Base-by-base conservation (phyloP, 1,140 invertebrate species). In the Drosophila kepulauana region DNA sequence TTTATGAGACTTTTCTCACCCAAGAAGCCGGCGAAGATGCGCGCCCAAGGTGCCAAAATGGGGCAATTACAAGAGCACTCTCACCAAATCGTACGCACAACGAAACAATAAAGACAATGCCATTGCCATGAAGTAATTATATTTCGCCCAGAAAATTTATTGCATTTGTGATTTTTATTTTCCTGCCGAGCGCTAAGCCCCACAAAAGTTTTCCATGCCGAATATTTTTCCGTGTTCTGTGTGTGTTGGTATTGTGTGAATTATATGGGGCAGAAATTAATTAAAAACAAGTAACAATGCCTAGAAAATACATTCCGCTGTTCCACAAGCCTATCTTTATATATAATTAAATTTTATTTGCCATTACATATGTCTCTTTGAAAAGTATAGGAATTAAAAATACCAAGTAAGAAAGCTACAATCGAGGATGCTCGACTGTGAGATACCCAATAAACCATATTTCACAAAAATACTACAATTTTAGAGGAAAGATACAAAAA, bases 71-170 rank as follows among this genome's bases (percentile, higher is more conserved):
- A 72, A 65, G 41, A 58, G 59, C 65, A 72, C 48, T 58, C 28
- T 20, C 43, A 49, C 25, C 51, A 49, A 25, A 45, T 51, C 30
- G 43, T 38, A 41, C 13, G 2, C 38, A 62, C 52, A 45, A n/a
- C 46, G 62, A 28, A 13, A 30, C 51, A 58, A 67, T 41, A 57
- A 52, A 54, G 15, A 64, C 74, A 77, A 54, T 73, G 65, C 81
- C 72, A 81, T 72, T 74, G 78, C 70, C 77, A 78, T 80, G 74
- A 71, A 85, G 86, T 87, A 89, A 89, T 89, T 89, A 85, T 89
- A 90, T 74, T 76, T 54, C 56, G 67, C 64, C 61, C 76, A 72
- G 75, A 59, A 89, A 89, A 89, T 89, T 89, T 89, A 89, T 89
- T 46, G 81, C 85, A 68, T 90, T 85, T 74, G 35, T 46, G 57